Base-by-base conservation (phyloP, 2,797 vertebrate species). In the Pangasius larnaudii region DNA sequence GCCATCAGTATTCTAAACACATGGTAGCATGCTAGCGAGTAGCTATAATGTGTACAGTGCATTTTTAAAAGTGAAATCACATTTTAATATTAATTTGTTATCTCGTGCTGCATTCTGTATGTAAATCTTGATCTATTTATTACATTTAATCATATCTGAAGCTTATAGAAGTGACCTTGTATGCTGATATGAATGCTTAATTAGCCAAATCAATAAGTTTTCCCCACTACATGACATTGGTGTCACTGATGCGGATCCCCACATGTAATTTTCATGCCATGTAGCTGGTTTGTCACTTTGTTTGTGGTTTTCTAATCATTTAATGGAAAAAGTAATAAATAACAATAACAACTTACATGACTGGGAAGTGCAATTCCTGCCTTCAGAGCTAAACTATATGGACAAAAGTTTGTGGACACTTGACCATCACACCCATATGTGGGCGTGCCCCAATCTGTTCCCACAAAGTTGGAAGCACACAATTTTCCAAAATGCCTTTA, bases 21-120 rank as follows among this genome's bases (percentile, higher is more conserved):
- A 67, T 19, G 81, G 5, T 67, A 46, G 5, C 13, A n/a, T 83
- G 22, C 13, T 63, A 63, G 56, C 9, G 16, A 14, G 1, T 63
- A 30, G 9, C 27, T 4, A 63, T n/a, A 63, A n/a, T 36, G 19
- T 58, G 49, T 22, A 33, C 4, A 18, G 16, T 67, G 61, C 39
- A 67, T 51, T 67, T 19, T 11, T 83, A 49, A 0, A 49, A 65
- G 42, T 51, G 27, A 83, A 83, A 65, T 83, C 65, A 65, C 27
- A 83, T 46, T 83, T 63, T 67, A 33, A 84, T 84, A 84, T 67
- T 67, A 51, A 49, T 67, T n/a, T 83, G 39, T 46, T 65, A 65
- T 81, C 19, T 61, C 51, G 42, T 33, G 42, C 22, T 42, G 13
- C 4, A 58, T 79, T 81, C 4, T n/a, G 1, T 67, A 84, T 71